Conservation (phyloP, 2,113 vertebrate genomes). For the Dromaius novaehollandiae region DNA sequence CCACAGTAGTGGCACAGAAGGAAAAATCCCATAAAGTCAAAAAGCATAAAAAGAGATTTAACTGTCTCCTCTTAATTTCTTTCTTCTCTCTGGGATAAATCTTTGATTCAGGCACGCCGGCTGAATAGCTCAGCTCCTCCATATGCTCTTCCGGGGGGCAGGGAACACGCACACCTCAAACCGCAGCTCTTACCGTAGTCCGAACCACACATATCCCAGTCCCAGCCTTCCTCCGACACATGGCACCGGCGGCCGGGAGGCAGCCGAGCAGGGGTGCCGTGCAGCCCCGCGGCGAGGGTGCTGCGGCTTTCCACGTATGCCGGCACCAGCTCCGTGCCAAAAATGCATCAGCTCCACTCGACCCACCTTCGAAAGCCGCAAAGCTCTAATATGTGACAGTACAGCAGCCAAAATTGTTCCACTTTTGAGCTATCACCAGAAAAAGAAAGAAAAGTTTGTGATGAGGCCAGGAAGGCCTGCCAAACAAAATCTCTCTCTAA, state of each 20-base stretch:
- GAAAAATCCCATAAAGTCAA: conserved; percentile 21
- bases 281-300: neutral
- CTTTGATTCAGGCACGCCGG: neutral
- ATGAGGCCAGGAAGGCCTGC: neutral
- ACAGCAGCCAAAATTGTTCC: neutral
- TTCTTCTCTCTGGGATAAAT: conserved; percentile 16
- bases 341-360: neutral
- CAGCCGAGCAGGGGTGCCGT: neutral
- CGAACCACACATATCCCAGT: neutral
- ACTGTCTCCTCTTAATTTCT: conserved; percentile 24
- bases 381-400: neutral
- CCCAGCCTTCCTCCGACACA: neutral
- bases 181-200: neutral
- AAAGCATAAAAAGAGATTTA: conserved; percentile 44
- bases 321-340: too few relatives aligned
- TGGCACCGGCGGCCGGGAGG: neutral
- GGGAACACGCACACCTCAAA: neutral
- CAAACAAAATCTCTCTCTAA: neutral
- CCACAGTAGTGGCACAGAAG: neutral
- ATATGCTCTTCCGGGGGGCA: neutral
- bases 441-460: neutral
- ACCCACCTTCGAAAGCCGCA: neutral
- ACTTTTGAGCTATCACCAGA: neutral
- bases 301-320: neutral
- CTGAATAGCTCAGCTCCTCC: neutral